phyloP scores from a whole-genome alignment of 2,797 vertebrate genomes.

The Bovichtus diacanthus region DNA sequence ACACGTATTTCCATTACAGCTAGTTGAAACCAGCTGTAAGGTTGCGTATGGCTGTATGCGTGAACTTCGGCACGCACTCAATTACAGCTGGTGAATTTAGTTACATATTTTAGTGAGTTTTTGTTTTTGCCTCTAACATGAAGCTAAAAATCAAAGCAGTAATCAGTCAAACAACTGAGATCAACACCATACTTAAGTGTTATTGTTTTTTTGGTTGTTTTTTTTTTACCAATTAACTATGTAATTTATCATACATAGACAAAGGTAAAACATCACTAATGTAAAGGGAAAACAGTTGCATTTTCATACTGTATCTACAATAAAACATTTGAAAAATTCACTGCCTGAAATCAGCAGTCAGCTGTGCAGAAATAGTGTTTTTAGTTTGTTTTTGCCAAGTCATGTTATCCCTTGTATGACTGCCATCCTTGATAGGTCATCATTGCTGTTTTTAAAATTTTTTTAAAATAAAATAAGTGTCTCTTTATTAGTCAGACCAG shows the following conservation, averaged over 20 bases:
- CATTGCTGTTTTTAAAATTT: too few species aligned
- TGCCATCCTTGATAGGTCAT: background rate
- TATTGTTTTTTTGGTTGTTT: too few species aligned
- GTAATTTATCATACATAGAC: background rate
- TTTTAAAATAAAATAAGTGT: background rate
- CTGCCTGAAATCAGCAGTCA: background rate
- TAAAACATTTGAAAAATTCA: too few species aligned
- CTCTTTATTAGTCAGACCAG: slow-evolving; percentile 51
- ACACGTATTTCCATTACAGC: accelerated
- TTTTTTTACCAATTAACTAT: too few species aligned
- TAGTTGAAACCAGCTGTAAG: background rate
- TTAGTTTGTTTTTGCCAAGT: background rate
- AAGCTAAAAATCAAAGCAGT: background rate
- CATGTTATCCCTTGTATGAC: background rate
- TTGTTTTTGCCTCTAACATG: background rate
- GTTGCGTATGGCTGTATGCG: background rate
- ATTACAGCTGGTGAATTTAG: background rate
- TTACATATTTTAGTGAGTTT: too few species aligned
- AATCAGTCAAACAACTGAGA: background rate
- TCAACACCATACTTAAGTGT: background rate
- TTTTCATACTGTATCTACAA: too few species aligned
- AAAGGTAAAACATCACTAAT: too few species aligned
- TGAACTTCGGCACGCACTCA: background rate
- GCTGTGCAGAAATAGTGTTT: background rate
- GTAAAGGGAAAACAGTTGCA: too few species aligned